Percentiles rank a stretch among this genome's conserved stretches.
Conservation (phyloP, 1,140 invertebrate genomes). For the Glossosoma conforme region DNA sequence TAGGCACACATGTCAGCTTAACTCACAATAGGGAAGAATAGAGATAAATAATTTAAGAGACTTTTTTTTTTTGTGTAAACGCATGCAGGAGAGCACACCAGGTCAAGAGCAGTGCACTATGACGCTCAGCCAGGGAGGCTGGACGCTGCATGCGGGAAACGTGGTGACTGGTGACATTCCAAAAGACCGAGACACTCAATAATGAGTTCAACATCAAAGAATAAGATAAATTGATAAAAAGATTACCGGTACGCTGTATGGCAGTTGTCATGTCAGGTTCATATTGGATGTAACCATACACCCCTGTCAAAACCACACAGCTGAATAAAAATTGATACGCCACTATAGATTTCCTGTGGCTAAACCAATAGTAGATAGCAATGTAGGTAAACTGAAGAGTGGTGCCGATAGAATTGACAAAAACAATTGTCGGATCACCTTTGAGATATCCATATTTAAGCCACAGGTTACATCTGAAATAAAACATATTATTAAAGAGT, state of each 20-base stretch:
- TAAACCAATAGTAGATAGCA: conserved; percentile 58
- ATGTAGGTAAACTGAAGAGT: conserved; percentile 60
- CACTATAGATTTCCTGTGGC: conserved; percentile 52
- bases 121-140: too few relatives aligned
- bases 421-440: conserved; percentile 58
- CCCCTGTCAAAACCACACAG: conserved; percentile 37
- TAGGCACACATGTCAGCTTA: too few relatives aligned
- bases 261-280: conserved; percentile 37
- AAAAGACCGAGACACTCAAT: neutral
- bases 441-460: conserved; percentile 64
- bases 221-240: conserved; percentile 30
- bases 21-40: neutral
- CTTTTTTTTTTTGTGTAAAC: too few relatives aligned
- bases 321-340: conserved; percentile 46
- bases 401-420: conserved; percentile 66
- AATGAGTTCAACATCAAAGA: neutral
- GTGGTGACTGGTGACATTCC: neutral
- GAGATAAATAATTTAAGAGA: neutral
- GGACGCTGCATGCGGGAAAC: too few relatives aligned
- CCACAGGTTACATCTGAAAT: conserved; percentile 60
- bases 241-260: conserved; percentile 36
- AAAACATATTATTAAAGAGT: conserved; percentile 6
- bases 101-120: too few relatives aligned
- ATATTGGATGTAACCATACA: conserved; percentile 45
- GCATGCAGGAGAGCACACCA: too few relatives aligned